These are phyloP conservation scores for Gnathonemus longibarbis DNA, from an alignment of 2,113 vertebrate genomes.

Conservation along the genomic window DNA sequence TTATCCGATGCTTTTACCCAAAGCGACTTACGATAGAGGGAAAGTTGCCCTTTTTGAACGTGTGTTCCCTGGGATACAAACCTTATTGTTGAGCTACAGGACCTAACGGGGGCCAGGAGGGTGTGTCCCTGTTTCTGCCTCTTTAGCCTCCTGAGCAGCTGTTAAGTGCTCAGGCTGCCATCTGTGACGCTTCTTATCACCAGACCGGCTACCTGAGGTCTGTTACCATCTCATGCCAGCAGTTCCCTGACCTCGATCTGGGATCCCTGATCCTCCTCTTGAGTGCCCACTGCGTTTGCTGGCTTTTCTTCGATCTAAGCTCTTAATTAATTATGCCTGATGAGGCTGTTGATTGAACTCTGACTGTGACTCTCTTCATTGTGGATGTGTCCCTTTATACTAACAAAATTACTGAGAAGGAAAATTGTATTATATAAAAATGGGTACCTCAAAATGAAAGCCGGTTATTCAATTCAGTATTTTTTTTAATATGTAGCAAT, in stretches of 20 bases:
- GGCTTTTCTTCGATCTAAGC: not conserved
- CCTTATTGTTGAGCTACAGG: not conserved
- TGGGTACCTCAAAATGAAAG: not conserved
- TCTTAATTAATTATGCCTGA: slow-evolving; percentile 18
- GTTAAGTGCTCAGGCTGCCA: not conserved
- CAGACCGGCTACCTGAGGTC: not conserved
- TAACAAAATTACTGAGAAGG: not conserved
- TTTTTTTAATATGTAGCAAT: not conserved
- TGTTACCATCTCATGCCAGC: not conserved
- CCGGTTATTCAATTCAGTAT: not conserved
- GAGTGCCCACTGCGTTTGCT: not conserved
- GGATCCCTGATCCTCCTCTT: not conserved
- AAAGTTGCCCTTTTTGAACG: not conserved
- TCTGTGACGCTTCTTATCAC: not conserved
- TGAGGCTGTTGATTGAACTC: not conserved
- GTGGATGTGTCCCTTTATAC: not conserved
- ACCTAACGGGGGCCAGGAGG: not conserved
- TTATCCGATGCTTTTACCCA: not conserved
- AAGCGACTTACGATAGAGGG: not conserved
- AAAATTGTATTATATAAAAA: not conserved
- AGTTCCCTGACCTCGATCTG: not conserved
- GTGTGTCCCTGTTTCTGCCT: not conserved
- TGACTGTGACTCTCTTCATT: not conserved
- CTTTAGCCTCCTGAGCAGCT: not conserved
- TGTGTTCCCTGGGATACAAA: not conserved